Base-by-base conservation (phyloP, 2,113 vertebrate genomes). In the Chaenocephalus aceratus region DNA sequence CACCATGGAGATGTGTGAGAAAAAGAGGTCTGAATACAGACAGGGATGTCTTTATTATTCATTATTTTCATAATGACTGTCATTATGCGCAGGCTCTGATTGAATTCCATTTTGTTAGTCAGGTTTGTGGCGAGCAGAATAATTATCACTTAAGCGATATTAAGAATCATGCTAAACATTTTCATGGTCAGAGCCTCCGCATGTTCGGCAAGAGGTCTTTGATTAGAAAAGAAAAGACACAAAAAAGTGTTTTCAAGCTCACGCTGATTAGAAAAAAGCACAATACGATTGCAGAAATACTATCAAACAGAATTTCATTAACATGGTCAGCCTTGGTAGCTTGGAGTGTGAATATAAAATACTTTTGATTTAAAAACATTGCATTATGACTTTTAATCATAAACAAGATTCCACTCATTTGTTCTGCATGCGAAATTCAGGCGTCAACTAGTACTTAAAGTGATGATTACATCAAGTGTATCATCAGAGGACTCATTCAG, bases 131-230 rank as follows among this genome's bases (percentile, higher is more conserved):
- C 95, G 94, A 96, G 96, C 95, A 91, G 96, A 97, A 97, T 97
- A 97, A 97, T 97, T 97, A 97, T 96, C 96, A 96, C 96, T 97
- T 97, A 97, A 97, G 96, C 97, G 95, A 96, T 96, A 96, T 97
- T 96, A 97, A 97, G 97, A 97, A 96, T 96, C 95, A 96, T 95
- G 95, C 95, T 94, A 96, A 96, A 97, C 87, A 96, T 96, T 96
- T 96, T 95, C 96, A 96, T 96, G 96, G 96, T 95, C 96, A 96
- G 95, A 96, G 78, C 75, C 51, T 95, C 95, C 3, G 1, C 72
- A 92, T 94, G 96, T 96, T 96, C 67, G 95, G 94, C 72, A 51
- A 96, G 96, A 96, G 95, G 93, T 95, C 95, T 96, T 95, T 95
- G 95, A 96, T 94, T 95, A 95, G 93, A 95, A 96, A 96, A 84